Evolutionary conservation across 2,113 vertebrate species (phyloP).

Genomic region (Eretmochelys imbricata): DNA sequence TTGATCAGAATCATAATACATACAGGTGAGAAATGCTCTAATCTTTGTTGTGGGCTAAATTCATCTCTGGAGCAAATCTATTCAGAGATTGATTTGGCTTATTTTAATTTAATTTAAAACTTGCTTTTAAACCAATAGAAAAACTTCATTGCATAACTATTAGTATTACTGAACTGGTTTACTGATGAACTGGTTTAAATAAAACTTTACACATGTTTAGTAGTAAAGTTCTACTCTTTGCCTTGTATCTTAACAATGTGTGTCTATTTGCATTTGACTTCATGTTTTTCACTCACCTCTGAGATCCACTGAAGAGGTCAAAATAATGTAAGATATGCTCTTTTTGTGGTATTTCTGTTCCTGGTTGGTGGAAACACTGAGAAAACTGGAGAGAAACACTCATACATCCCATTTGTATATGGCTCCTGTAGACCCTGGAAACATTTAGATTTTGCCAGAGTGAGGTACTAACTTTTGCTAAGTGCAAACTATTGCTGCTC

Average conservation of each 20-base stretch:
- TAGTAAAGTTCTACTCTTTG: neutral
- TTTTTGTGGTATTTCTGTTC: neutral
- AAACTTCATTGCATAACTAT: neutral
- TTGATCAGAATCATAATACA: constrained; percentile 94
- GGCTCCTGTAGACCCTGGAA: neutral
- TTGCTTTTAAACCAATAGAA: neutral
- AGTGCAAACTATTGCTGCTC: neutral
- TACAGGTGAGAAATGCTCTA: constrained; percentile 86
- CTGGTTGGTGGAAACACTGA: neutral
- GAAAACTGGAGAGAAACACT: neutral
- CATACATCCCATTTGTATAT: neutral
- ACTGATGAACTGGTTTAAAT: neutral
- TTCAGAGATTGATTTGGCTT: neutral
- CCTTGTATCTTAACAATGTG: neutral
- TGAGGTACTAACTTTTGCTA: neutral
- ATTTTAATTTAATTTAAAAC: neutral
- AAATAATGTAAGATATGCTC: neutral
- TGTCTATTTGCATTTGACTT: neutral
- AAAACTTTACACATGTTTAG: neutral
- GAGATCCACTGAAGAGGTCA: neutral
- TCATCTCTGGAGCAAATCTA: neutral
- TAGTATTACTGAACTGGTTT: neutral
- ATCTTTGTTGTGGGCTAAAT: neutral
- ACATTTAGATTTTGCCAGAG: neutral
- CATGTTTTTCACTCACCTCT: neutral